phyloP scores from a whole-genome alignment of 2,797 vertebrate species.

The Nyctalus aviator region DNA sequence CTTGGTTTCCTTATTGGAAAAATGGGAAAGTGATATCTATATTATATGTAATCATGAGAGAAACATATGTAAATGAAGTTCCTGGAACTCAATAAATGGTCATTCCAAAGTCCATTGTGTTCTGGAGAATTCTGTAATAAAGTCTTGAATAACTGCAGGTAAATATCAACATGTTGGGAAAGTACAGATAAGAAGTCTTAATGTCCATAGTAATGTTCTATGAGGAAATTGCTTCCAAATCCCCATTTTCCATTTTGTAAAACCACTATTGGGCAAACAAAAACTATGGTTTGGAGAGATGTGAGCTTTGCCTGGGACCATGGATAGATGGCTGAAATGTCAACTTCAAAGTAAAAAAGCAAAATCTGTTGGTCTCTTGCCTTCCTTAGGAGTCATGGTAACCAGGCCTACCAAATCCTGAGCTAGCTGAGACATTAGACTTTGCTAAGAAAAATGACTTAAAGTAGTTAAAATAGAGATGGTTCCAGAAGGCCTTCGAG shows the following conservation, averaged over 20 bases:
- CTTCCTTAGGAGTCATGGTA: background rate
- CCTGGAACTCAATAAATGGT: background rate
- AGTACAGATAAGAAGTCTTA: background rate
- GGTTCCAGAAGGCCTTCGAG: background rate
- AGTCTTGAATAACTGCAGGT: background rate
- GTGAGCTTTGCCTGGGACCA: background rate
- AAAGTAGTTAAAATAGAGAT: slow-evolving; percentile 7
- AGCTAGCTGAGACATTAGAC: slow-evolving; percentile 14
- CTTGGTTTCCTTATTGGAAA: background rate
- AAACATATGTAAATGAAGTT: background rate
- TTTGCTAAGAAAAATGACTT: slow-evolving; percentile 50
- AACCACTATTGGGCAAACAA: background rate
- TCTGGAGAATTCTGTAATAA: background rate
- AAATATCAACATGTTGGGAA: background rate
- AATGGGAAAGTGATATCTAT: background rate
- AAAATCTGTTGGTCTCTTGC: background rate
- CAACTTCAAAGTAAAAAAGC: background rate
- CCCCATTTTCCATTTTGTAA: background rate
- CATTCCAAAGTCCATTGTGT: background rate
- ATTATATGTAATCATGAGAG: background rate
- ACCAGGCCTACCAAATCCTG: background rate
- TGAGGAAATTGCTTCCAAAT: slow-evolving; percentile 5
- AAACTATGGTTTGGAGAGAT: background rate
- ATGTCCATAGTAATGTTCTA: background rate
- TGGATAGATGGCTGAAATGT: background rate